phyloP scores from a whole-genome alignment of 2,888 invertebrate genomes.

The Agriopis leucophaearia region DNA sequence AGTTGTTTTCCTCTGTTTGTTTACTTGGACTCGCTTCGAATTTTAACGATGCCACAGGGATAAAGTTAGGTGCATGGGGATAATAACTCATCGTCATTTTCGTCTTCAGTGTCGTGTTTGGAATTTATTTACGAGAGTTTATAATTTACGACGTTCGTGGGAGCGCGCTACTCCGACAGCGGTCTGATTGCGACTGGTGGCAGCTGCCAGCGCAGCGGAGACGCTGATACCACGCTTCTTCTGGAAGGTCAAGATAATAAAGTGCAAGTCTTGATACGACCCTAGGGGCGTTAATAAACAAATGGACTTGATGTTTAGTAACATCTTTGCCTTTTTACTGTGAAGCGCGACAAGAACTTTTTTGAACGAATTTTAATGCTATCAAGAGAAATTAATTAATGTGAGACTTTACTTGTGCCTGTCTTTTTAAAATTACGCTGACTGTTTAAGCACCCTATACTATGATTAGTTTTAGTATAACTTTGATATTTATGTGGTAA shows the following conservation, averaged over 20 bases:
- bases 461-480: too few species aligned
- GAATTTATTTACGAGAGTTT: constrained; percentile 62
- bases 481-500: too few species aligned
- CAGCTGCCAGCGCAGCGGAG: constrained; percentile 5
- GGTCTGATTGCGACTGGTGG: constrained; percentile 66
- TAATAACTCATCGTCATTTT: constrained; percentile 65
- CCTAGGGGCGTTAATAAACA: background rate
- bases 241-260: constrained; percentile 25
- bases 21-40: constrained; percentile 50
- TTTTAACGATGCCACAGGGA: constrained; percentile 50
- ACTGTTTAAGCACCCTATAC: too few species aligned
- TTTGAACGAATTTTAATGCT: background rate
- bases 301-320: background rate
- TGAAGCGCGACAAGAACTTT: background rate
- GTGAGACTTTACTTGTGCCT: too few species aligned
- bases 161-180: constrained; percentile 66
- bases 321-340: background rate
- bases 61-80: constrained; percentile 55
- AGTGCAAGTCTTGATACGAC: constrained; percentile 17
- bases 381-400: background rate
- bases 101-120: constrained; percentile 53
- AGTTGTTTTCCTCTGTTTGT: constrained; percentile 54
- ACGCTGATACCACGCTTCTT: constrained; percentile 25
- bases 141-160: constrained; percentile 46
- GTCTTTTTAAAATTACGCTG: too few species aligned